These are phyloP conservation scores for Polypedilum pembai DNA, from an alignment of 1,140 invertebrate genomes.

Conservation along the genomic window DNA sequence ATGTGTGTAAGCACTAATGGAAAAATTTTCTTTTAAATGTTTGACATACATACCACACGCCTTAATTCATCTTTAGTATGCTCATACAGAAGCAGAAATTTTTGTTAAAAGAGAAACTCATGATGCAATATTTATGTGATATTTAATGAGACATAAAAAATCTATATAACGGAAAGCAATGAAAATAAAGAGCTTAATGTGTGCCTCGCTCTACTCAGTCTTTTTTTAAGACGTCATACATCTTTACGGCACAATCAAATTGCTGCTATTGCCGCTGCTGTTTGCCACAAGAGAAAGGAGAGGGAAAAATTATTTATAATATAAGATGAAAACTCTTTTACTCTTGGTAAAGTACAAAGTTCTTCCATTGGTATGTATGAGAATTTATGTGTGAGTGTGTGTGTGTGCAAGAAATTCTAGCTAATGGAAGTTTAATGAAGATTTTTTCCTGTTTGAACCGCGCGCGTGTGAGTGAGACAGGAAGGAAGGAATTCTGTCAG, in stretches of 20 bases:
- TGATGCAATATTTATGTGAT: constrained; percentile 21
- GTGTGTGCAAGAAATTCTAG: too few species aligned
- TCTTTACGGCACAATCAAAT: constrained; percentile 18
- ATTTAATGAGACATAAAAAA: constrained; percentile 28
- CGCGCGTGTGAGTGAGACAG: too few species aligned
- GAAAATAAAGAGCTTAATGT: constrained; percentile 27
- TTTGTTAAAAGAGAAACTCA: constrained; percentile 7
- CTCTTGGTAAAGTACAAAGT: too few species aligned
- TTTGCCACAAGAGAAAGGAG: background rate
- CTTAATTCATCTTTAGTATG: background rate
- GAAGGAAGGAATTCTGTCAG: too few species aligned
- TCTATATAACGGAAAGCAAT: constrained; percentile 25
- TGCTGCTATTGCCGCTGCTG: background rate
- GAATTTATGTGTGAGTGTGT: too few species aligned
- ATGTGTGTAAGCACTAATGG: too few species aligned
- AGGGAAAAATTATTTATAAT: background rate
- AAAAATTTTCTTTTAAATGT: too few species aligned
- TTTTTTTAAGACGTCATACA: constrained; percentile 7
- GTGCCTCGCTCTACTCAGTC: background rate
- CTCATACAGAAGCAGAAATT: background rate
- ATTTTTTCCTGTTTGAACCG: too few species aligned
- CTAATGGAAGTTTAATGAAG: too few species aligned
- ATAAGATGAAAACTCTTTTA: too few species aligned
- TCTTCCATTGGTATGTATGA: too few species aligned
- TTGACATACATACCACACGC: too few species aligned